A percentile compares a stretch with the other conserved stretches of the same genome.
Evolutionary conservation across 2,888 invertebrate genomes (phyloP).

Genomic region (Eupithecia abbreviata): DNA sequence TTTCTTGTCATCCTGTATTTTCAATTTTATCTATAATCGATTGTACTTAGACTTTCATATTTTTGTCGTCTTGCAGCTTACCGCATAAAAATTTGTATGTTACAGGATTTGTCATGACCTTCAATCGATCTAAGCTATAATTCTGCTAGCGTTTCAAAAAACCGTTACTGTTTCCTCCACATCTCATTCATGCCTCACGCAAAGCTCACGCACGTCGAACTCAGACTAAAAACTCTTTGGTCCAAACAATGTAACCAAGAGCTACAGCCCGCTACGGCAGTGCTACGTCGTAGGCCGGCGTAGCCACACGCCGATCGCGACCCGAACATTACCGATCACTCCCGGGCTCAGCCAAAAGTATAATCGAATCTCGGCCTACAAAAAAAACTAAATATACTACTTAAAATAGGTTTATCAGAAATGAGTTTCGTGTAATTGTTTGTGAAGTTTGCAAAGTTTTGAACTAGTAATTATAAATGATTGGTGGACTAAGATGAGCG

Average conservation of each 20-base stretch:
- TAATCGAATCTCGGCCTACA: background rate
- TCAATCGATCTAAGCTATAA: background rate
- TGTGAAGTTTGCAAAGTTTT: slow-evolving; percentile 37
- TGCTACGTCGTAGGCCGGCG: slow-evolving; percentile 76
- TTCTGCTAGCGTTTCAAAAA: background rate
- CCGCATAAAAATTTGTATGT: background rate
- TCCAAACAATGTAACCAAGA: slow-evolving; percentile 30
- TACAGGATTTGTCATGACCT: background rate
- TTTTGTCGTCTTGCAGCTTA: background rate
- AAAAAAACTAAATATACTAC: background rate
- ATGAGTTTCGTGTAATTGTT: slow-evolving; percentile 12
- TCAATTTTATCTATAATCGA: background rate
- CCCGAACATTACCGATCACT: slow-evolving; percentile 39
- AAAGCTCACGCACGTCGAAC: slow-evolving; percentile 6
- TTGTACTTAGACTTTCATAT: background rate
- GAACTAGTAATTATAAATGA: slow-evolving; percentile 41
- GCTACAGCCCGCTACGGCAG: slow-evolving; percentile 57
- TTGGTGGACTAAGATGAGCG: slow-evolving; percentile 69
- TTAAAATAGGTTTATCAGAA: background rate
- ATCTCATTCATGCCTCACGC: background rate
- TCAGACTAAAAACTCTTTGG: slow-evolving; percentile 7
- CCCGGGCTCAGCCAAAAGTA: background rate
- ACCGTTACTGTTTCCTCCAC: background rate
- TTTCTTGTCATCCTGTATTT: background rate
- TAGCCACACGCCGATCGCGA: slow-evolving; percentile 62